A percentile compares a stretch with the other conserved stretches of the same genome.
These are phyloP conservation scores for Bufotes viridis DNA, from an alignment of 2,797 vertebrate genomes.

Conservation along the genomic window DNA sequence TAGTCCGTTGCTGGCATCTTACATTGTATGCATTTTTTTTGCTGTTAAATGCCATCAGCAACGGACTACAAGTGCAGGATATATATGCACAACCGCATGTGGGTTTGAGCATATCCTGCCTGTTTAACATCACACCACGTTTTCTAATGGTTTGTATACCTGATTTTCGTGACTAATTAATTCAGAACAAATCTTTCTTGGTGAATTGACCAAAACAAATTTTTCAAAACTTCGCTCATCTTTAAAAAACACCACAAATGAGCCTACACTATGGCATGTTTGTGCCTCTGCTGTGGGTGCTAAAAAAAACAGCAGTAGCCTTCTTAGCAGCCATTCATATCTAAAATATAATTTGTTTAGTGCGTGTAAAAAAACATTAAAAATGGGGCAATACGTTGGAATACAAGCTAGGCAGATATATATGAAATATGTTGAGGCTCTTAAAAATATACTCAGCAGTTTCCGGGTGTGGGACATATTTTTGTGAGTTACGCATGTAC, in stretches of 20 bases:
- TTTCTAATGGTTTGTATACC: too few relatives aligned
- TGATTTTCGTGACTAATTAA: too few relatives aligned
- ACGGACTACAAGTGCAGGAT: too few relatives aligned
- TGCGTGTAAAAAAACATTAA: background rate
- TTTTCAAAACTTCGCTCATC: too few relatives aligned
- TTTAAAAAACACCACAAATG: background rate
- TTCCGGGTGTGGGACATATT: background rate
- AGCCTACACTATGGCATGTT: background rate
- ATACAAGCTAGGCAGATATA: background rate
- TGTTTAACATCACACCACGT: too few relatives aligned
- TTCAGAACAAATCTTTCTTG: too few relatives aligned
- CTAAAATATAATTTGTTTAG: background rate
- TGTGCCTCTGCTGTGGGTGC: background rate
- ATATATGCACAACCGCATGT: too few relatives aligned
- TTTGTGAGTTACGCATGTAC: conserved; percentile 30
- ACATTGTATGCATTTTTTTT: too few relatives aligned
- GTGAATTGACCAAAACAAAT: too few relatives aligned
- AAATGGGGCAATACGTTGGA: background rate
- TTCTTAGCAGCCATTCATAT: background rate
- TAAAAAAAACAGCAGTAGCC: background rate
- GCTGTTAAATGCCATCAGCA: too few relatives aligned
- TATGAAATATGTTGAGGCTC: background rate
- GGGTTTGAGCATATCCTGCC: too few relatives aligned
- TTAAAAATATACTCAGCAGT: background rate
- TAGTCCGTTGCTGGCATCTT: too few relatives aligned